A percentile compares a stretch with the other conserved stretches of the same genome.
Evolutionary conservation across 2,888 invertebrate species (phyloP).

Genomic region (Agrotis clavis): DNA sequence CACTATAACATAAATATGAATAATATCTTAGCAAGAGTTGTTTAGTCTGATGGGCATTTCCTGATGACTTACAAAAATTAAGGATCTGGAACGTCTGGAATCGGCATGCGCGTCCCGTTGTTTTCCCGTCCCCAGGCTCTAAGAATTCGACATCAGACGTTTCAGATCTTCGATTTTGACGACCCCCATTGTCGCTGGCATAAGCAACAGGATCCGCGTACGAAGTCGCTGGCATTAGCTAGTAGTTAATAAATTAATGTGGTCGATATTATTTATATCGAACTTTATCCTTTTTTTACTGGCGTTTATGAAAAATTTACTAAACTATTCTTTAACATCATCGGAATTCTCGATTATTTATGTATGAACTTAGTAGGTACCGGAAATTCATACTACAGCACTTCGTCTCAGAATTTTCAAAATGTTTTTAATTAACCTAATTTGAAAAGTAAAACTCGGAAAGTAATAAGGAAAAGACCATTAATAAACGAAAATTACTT

Average conservation of each 20-base stretch:
- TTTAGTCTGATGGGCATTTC: too few species aligned
- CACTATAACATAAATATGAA: too few species aligned
- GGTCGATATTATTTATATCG: background rate
- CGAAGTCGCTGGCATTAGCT: too few species aligned
- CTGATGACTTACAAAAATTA: too few species aligned
- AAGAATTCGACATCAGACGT: too few species aligned
- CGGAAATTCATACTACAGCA: background rate
- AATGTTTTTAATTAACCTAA: conserved; percentile 46
- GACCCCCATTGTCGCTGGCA: too few species aligned
- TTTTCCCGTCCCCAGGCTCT: too few species aligned
- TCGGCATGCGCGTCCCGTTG: too few species aligned
- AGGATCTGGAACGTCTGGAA: too few species aligned
- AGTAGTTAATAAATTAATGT: background rate
- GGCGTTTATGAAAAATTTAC: background rate
- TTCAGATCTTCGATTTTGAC: too few species aligned
- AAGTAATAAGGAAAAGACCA: conserved; percentile 46
- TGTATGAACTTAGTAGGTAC: conserved; percentile 7
- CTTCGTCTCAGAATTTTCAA: conserved; percentile 3
- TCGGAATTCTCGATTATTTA: background rate
- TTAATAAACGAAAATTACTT: conserved; percentile 54
- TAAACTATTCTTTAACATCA: background rate
- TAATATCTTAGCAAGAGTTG: too few species aligned
- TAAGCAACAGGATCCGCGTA: too few species aligned
- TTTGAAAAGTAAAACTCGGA: conserved; percentile 37
- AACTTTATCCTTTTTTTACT: background rate